Conservation (phyloP, 2,797 vertebrate genomes). For the Eidolon dupreanum region DNA sequence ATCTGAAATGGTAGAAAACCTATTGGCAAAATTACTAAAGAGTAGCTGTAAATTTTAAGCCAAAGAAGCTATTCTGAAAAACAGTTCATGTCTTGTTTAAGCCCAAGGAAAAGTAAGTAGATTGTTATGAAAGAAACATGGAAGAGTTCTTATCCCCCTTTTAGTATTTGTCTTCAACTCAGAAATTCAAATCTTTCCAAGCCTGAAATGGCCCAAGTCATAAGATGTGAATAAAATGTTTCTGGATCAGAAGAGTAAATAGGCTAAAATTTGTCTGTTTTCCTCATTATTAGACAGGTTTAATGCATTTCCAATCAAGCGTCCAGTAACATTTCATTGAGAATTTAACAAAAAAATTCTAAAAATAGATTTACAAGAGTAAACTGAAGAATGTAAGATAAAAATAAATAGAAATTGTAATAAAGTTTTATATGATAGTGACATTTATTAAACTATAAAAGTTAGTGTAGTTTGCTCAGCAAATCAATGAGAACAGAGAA, state of each 20-base stretch:
- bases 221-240: background rate
- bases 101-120: background rate
- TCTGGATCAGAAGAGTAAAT: background rate
- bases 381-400: background rate
- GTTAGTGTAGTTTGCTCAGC: background rate
- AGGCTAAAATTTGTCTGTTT: background rate
- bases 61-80: background rate
- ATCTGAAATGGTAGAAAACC: background rate
- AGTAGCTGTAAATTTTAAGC: background rate
- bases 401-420: background rate
- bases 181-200: slow-evolving; percentile 21
- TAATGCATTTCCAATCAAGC: background rate
- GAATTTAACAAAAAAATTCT: background rate
- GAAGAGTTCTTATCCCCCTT: background rate
- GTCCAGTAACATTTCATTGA: background rate
- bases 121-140: background rate
- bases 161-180: background rate
- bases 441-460: background rate
- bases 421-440: background rate
- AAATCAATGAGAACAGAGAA: background rate
- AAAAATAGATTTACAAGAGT: background rate
- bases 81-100: background rate
- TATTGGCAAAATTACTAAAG: background rate
- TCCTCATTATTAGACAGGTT: background rate
- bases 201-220: background rate